These are phyloP conservation scores for Pelmatolapia mariae DNA, from an alignment of 2,113 vertebrate species.

Conservation along the genomic window DNA sequence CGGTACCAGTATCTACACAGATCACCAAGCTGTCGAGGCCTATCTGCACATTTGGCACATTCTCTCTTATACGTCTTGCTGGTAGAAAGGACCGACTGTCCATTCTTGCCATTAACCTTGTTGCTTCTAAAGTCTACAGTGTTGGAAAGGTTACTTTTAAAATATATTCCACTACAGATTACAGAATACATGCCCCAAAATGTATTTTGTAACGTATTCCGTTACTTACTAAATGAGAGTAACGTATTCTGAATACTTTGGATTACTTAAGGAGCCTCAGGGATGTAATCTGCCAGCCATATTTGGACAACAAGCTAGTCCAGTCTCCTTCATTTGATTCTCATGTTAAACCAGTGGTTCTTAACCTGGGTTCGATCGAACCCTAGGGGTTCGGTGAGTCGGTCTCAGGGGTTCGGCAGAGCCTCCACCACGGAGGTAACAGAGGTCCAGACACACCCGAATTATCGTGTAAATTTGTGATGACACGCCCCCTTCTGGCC, in stretches of 20 bases:
- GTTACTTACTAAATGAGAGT: background rate
- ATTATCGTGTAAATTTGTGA: too few relatives aligned
- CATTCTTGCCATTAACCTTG: background rate
- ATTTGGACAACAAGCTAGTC: background rate
- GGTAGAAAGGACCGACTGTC: background rate
- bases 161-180: background rate
- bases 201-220: background rate
- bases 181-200: background rate
- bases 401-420: too few relatives aligned
- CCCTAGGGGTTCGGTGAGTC: too few relatives aligned
- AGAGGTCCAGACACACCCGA: too few relatives aligned
- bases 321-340: background rate
- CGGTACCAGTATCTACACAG: background rate
- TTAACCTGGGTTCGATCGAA: too few relatives aligned
- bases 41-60: background rate
- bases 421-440: too few relatives aligned
- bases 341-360: background rate
- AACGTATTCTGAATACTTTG: background rate
- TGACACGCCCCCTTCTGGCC: too few relatives aligned
- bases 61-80: background rate
- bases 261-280: background rate
- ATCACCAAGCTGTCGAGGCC: background rate
- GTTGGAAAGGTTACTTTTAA: background rate
- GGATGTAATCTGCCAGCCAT: background rate
- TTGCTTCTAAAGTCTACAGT: background rate